phyloP scores from a whole-genome alignment of 1,140 invertebrate species.

The Caenorhabditis remanei region DNA sequence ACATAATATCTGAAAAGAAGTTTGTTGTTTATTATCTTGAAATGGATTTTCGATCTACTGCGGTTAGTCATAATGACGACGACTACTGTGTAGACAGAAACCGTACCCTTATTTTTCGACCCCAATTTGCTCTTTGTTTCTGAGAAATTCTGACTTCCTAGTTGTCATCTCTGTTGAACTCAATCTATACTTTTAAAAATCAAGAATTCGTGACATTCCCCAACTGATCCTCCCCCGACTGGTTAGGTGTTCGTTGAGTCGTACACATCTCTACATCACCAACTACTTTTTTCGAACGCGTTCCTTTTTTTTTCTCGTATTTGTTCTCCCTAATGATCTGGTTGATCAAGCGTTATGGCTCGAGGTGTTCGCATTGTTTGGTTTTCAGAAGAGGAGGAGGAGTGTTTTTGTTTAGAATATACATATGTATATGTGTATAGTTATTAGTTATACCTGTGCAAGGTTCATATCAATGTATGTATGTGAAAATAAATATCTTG shows the following conservation, averaged over 20 bases:
- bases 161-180: no score
- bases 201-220: background rate
- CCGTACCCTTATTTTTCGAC: no score
- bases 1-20: no score
- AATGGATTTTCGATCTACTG: no score
- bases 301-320: constrained; percentile 1
- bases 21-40: no score
- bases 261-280: background rate
- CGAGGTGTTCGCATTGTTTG: background rate
- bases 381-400: background rate
- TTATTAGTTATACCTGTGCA: no score
- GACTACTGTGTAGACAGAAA: no score
- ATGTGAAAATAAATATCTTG: no score
- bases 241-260: background rate
- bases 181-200: background rate
- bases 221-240: background rate
- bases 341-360: background rate
- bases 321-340: background rate
- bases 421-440: no score
- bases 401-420: no score
- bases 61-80: no score
- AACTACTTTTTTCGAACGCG: background rate
- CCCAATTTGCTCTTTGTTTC: background rate
- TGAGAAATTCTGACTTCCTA: background rate
- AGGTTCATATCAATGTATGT: no score